phyloP scores from a whole-genome alignment of 2,113 vertebrate genomes.

The Notothenia rossii region DNA sequence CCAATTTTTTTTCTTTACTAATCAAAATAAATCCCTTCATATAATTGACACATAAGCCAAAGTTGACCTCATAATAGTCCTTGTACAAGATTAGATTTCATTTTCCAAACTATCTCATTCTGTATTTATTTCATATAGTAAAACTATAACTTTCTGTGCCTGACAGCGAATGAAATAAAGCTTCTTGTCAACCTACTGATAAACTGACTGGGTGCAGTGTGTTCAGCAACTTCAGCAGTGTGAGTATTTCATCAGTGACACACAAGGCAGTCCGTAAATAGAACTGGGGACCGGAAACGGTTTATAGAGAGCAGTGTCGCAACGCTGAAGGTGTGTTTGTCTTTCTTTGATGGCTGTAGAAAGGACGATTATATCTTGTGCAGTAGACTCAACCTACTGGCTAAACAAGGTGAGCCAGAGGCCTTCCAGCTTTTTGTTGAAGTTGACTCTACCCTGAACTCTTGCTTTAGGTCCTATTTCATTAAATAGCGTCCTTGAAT shows the following conservation, averaged over 20 bases:
- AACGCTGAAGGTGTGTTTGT: conserved; percentile 52
- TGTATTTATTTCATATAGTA: conserved; percentile 23
- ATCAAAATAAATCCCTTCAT: neutral
- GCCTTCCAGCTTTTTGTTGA: conserved; percentile 9
- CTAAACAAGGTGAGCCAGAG: conserved; percentile 63
- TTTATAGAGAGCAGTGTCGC: conserved; percentile 22
- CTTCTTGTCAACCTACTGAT: neutral
- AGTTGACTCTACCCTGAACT: conserved; percentile 18
- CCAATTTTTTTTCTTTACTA: conserved; percentile 19
- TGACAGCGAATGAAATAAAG: conserved; percentile 30
- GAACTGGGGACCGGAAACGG: conserved; percentile 9
- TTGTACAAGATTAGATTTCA: neutral
- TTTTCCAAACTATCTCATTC: conserved; percentile 1
- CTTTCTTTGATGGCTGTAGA: conserved; percentile 51
- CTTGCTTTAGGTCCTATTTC: neutral
- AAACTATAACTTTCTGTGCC: conserved; percentile 22
- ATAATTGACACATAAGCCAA: neutral
- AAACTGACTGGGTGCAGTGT: neutral
- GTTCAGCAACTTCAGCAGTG: conserved; percentile 1
- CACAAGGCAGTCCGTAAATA: neutral
- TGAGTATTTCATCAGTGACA: neutral
- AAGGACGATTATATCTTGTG: conserved; percentile 46
- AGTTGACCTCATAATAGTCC: neutral
- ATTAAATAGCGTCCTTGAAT: neutral
- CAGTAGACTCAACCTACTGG: conserved; percentile 65